phyloP scores from a whole-genome alignment of 2,888 invertebrate species.

The Glaucopsyche alexis region DNA sequence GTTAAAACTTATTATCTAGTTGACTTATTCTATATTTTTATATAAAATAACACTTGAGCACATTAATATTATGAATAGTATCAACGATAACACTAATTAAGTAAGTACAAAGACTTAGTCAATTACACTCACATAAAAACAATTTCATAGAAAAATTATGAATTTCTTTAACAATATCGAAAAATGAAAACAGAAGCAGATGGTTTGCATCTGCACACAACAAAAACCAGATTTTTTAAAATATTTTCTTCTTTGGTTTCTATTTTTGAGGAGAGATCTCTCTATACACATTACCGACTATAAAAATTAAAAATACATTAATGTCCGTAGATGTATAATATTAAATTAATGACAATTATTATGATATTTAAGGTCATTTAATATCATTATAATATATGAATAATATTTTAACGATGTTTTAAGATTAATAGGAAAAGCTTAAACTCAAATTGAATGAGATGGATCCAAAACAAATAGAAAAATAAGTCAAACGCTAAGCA shows the following conservation, averaged over 20 bases:
- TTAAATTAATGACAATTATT: no score
- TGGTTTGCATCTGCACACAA: neutral
- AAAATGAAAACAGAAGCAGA: neutral
- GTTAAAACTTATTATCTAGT: neutral
- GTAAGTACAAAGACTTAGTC: neutral
- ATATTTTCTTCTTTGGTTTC: slow-evolving; percentile 1
- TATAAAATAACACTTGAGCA: neutral
- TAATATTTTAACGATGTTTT: neutral
- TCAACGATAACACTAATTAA: neutral
- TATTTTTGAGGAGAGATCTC: neutral
- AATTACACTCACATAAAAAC: neutral
- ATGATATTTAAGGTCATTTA: no score
- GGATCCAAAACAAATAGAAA: neutral
- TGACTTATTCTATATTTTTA: neutral
- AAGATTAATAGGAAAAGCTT: neutral
- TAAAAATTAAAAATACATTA: neutral
- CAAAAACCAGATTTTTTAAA: neutral
- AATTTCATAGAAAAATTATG: neutral
- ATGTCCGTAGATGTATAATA: no score
- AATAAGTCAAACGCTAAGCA: slow-evolving; percentile 22
- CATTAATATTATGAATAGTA: neutral
- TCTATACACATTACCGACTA: neutral
- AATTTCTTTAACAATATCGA: neutral
- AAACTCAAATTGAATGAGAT: neutral
- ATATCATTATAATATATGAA: no score